Percentiles rank a stretch among this genome's conserved stretches.
Conservation (phyloP, 2,797 vertebrate genomes). For the Coregonus suidteri region DNA sequence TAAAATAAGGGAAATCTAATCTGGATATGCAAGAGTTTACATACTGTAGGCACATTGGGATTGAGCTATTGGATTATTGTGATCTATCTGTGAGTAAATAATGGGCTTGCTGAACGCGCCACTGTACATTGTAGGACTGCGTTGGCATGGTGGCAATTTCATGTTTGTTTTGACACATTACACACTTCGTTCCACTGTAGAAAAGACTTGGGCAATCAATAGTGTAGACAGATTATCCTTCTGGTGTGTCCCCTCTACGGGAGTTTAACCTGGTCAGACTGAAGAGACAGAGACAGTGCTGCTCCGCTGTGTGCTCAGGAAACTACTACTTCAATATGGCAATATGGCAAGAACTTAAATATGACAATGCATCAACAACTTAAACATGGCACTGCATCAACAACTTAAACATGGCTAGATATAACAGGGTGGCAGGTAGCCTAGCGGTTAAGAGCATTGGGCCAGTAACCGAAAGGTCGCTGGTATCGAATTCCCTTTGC, state of each 20-base stretch:
- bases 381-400: neutral
- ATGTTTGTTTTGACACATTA: conserved; percentile 8
- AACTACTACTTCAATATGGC: neutral
- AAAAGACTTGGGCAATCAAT: neutral
- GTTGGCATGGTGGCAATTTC: conserved; percentile 6
- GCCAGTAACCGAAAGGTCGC: too few species aligned
- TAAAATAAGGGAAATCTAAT: conserved; percentile 67
- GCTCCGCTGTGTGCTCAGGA: neutral
- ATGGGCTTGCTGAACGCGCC: conserved; percentile 38
- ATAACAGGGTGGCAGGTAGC: neutral
- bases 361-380: neutral
- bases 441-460: too few species aligned
- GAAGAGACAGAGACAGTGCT: neutral
- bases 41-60: conserved; percentile 77
- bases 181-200: neutral
- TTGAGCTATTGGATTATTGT: conserved; percentile 59
- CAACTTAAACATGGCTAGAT: neutral
- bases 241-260: neutral
- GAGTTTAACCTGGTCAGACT: conserved; percentile 1
- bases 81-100: conserved; percentile 36
- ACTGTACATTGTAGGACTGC: conserved; percentile 17
- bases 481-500: too few species aligned
- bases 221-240: conserved; percentile 19
- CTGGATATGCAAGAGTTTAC: conserved; percentile 69
- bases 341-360: neutral